These are phyloP conservation scores for Plestiodon gilberti DNA, from an alignment of 2,113 vertebrate species.

Conservation along the genomic window DNA sequence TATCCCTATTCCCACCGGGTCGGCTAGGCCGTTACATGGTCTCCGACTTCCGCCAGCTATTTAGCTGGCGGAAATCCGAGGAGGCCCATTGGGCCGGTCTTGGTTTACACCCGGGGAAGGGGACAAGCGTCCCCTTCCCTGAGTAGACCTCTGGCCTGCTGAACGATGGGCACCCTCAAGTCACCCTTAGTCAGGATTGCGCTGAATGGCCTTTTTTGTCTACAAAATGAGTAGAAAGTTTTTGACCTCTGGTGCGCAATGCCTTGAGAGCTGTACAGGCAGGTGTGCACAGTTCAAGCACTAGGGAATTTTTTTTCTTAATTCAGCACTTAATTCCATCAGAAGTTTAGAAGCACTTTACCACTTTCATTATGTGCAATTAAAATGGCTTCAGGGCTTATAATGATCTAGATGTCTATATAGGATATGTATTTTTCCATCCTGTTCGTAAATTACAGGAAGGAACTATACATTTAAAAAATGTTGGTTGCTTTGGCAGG, in stretches of 20 bases:
- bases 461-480: not conserved
- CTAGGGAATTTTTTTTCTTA: not conserved
- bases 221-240: not conserved
- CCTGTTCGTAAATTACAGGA: not conserved
- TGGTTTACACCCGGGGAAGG: too few relatives aligned
- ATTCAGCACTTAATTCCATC: not conserved
- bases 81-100: too few relatives aligned
- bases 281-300: not conserved
- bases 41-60: too few relatives aligned
- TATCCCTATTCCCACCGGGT: too few relatives aligned
- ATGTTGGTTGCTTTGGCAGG: not conserved
- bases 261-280: not conserved
- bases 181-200: too few relatives aligned
- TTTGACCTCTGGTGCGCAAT: not conserved
- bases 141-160: too few relatives aligned
- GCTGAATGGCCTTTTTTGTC: not conserved
- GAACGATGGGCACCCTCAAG: too few relatives aligned
- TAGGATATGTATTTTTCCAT: not conserved
- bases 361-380: not conserved
- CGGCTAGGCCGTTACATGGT: too few relatives aligned
- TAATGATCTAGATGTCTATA: not conserved
- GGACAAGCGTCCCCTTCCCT: too few relatives aligned
- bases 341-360: not conserved
- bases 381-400: not conserved
- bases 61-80: too few relatives aligned